phyloP scores from a whole-genome alignment of 2,113 vertebrate genomes.

The Zapornia atra region DNA sequence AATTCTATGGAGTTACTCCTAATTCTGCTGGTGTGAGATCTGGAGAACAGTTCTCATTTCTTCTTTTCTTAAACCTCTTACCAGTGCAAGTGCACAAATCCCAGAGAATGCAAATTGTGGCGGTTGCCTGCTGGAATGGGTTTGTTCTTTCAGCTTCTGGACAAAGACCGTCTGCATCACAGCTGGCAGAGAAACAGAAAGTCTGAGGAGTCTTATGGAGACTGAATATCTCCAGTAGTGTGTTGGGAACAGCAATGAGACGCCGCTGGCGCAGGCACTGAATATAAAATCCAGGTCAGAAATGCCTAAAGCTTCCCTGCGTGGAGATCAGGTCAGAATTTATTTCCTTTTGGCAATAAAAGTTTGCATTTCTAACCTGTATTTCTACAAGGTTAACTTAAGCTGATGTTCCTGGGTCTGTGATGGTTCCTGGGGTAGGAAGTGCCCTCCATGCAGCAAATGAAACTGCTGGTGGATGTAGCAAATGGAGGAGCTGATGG shows the following conservation, averaged over 20 bases:
- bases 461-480: background rate
- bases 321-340: background rate
- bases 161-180: background rate
- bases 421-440: background rate
- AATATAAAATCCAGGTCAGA: background rate
- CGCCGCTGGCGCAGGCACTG: fast-evolving
- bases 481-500: background rate
- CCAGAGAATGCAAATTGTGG: background rate
- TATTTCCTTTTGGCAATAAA: background rate
- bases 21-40: background rate
- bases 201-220: background rate
- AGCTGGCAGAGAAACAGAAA: background rate
- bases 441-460: background rate
- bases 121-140: background rate
- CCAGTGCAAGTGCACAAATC: background rate
- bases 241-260: background rate
- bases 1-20: background rate
- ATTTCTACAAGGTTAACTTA: background rate
- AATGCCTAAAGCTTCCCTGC: background rate
- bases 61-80: background rate
- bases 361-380: background rate
- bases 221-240: background rate
- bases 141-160: background rate
- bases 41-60: background rate
- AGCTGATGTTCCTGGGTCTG: background rate